Evolutionary conservation across 1,140 invertebrate species (phyloP).

Genomic region (Musca domestica): DNA sequence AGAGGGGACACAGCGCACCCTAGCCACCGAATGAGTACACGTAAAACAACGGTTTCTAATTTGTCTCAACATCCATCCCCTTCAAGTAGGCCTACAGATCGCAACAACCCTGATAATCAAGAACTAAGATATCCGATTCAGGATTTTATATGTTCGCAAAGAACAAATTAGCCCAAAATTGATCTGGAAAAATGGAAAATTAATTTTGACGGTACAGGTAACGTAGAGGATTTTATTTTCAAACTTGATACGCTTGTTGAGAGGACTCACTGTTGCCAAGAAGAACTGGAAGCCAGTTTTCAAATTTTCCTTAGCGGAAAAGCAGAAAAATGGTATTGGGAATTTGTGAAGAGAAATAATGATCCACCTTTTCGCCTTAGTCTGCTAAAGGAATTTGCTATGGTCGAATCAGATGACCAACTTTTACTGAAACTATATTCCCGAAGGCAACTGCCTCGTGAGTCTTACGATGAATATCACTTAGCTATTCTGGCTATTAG

Average conservation of each 20-base stretch:
- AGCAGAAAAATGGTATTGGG: neutral
- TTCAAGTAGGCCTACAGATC: too few relatives aligned
- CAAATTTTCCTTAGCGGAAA: neutral
- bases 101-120: too few relatives aligned
- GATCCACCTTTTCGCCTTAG: neutral
- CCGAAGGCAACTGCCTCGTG: neutral
- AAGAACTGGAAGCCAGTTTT: neutral
- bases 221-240: neutral
- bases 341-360: neutral
- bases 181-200: conserved; percentile 5
- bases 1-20: too few relatives aligned
- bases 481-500: neutral
- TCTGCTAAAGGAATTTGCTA: neutral
- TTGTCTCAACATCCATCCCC: too few relatives aligned
- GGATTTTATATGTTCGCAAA: too few relatives aligned
- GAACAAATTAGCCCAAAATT: too few relatives aligned
- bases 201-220: neutral
- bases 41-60: too few relatives aligned
- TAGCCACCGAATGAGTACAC: too few relatives aligned
- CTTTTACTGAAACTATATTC: neutral
- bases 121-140: too few relatives aligned
- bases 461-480: neutral
- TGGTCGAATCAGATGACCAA: neutral
- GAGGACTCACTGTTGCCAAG: neutral
- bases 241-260: neutral